A percentile compares a stretch with the other conserved stretches of the same genome.
Conservation (phyloP, 2,888 invertebrate species). For the Blastobasis lacticolella region DNA sequence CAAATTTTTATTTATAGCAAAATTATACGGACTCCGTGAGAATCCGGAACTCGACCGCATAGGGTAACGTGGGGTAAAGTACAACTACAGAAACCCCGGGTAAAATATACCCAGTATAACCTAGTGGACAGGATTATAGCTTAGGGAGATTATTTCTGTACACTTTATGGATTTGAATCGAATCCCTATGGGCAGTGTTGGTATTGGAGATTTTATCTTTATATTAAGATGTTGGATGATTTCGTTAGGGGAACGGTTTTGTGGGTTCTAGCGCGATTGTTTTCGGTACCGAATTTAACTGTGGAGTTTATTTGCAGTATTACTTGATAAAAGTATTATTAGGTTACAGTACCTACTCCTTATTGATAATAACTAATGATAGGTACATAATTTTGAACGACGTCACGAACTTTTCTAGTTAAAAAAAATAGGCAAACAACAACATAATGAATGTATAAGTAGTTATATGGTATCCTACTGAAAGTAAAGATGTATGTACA, state of each 20-base stretch:
- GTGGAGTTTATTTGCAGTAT: too few species aligned
- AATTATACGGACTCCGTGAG: conserved; percentile 66
- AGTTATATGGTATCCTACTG: not conserved
- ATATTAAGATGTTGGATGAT: conserved; percentile 6
- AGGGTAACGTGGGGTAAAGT: conserved; percentile 14
- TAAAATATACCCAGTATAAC: not conserved
- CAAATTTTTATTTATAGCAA: conserved; percentile 66
- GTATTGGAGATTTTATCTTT: conserved; percentile 6
- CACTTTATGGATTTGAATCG: conserved; percentile 10
- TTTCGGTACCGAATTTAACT: too few species aligned
- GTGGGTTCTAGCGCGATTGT: too few species aligned
- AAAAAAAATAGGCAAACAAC: too few species aligned
- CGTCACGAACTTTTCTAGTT: too few species aligned
- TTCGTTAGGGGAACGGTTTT: too few species aligned
- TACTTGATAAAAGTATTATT: too few species aligned
- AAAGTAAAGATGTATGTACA: not conserved
- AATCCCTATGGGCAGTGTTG: conserved; percentile 3
- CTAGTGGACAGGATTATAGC: conserved; percentile 12
- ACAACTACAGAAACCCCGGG: not conserved
- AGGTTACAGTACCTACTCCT: too few species aligned
- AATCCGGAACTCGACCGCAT: conserved; percentile 29
- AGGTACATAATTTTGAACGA: too few species aligned
- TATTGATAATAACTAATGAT: too few species aligned
- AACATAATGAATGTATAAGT: too few species aligned
- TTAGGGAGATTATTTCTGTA: conserved; percentile 15